phyloP scores from a whole-genome alignment of 2,113 vertebrate species.

The Callocephalon fimbriatum region DNA sequence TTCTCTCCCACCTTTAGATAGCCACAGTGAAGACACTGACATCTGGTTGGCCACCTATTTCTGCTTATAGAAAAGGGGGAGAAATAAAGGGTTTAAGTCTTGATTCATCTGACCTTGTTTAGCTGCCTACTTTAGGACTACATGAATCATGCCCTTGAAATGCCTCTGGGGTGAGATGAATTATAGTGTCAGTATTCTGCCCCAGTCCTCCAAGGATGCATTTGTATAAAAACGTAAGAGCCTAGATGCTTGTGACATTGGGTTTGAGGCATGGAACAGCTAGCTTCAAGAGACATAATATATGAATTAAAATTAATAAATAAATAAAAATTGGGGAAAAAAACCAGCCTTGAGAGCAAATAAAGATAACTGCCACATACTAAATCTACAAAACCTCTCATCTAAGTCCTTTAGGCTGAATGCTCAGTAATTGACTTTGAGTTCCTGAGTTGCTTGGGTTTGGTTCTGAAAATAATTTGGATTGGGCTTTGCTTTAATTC shows the following conservation, averaged over 20 bases:
- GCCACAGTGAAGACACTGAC: neutral
- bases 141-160: neutral
- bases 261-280: neutral
- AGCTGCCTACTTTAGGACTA: neutral
- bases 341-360: neutral
- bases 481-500: neutral
- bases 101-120: neutral
- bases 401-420: neutral
- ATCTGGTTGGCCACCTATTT: neutral
- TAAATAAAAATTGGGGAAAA: neutral
- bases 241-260: neutral
- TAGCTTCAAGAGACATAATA: neutral
- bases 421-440: neutral
- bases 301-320: neutral
- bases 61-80: neutral
- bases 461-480: neutral
- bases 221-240: neutral
- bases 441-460: neutral
- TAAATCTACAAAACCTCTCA: neutral
- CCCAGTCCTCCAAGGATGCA: neutral
- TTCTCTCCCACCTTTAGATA: neutral
- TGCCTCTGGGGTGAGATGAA: neutral
- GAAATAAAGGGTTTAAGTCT: neutral
- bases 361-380: neutral
- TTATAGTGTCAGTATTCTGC: neutral